Base-by-base conservation (phyloP, 2,113 vertebrate species). In the Noturus placidus region DNA sequence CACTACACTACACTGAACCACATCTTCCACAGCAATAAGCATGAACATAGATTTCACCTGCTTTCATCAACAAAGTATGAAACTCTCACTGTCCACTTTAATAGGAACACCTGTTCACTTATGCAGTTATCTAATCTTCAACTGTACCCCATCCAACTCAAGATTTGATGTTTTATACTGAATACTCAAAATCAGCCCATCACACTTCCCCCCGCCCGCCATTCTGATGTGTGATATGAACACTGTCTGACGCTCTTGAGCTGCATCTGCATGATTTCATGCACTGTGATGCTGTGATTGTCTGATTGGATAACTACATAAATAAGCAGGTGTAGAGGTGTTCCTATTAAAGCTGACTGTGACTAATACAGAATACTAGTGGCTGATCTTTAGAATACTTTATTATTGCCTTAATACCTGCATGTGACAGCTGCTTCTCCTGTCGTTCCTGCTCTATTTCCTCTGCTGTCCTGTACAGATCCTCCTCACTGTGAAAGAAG, bases 391-490 rank as follows among this genome's bases (percentile, higher is more conserved):
- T 19, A 46, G 13, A 52, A 81, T 42, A 74, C 13, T 38, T 67
- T n/a, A 52, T 67, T 2, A 85, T 42, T 56, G 63, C 38, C 11
- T 20, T 35, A 33, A 50, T 84, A 90, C 87, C 82, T 56, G 86
- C 25, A 20, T 70, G 19, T 42, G 63, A 20, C 20, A 33, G 25
- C 17, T 87, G 85, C 63, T 88, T 88, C 74, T 76, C 84, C 42
- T 84, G 38, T 13, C 77, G 69, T 61, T 92, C 91, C 69, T 84
- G 50, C 79, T 86, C 87, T n/a, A 91, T 87, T 78, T 93, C 92
- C 35, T 91, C 91, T 69, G 65, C 87, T 42, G 57, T 87, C 78
- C 89, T 84, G 87, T 92, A 90, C 30, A 88, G 85, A 50, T 89
- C 89, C 17, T 77, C 52, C 10, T 92, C 92, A 84, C 91, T 91